These are phyloP conservation scores for Lomographa bimaculata DNA, from an alignment of 2,888 invertebrate genomes.

Conservation along the genomic window DNA sequence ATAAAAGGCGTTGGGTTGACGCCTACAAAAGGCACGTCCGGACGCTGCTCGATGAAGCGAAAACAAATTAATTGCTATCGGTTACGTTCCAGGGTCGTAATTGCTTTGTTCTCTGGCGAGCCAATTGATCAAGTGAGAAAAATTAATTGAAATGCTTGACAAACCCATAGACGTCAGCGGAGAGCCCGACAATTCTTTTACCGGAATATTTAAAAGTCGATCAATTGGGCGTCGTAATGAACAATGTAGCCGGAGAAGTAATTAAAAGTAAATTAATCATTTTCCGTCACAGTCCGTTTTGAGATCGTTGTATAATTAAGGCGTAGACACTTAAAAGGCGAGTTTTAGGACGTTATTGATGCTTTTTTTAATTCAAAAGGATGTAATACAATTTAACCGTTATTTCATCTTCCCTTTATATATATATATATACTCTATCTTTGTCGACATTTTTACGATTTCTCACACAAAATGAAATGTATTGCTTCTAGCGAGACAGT, in stretches of 20 bases:
- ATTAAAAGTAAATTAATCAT: constrained; percentile 27
- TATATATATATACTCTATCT: no score
- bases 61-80: constrained; percentile 81
- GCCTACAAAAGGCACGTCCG: constrained; percentile 65
- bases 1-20: constrained; percentile 65
- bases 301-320: constrained; percentile 17
- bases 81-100: constrained; percentile 74
- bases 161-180: constrained; percentile 44
- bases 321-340: constrained; percentile 4
- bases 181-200: constrained; percentile 34
- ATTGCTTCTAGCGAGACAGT: no score
- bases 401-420: no score
- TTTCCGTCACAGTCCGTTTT: constrained; percentile 17
- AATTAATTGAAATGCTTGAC: constrained; percentile 75
- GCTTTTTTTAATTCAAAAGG: constrained; percentile 5
- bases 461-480: no score
- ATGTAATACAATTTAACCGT: no score
- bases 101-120: constrained; percentile 73
- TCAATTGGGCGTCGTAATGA: constrained; percentile 24
- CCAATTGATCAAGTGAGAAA: constrained; percentile 77
- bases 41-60: constrained; percentile 64
- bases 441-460: no score
- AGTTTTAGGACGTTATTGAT: constrained; percentile 1
- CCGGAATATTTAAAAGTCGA: constrained; percentile 25
- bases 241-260: constrained; percentile 26